These are phyloP conservation scores for Lasiommata megera DNA, from an alignment of 2,888 invertebrate species.

Conservation along the genomic window DNA sequence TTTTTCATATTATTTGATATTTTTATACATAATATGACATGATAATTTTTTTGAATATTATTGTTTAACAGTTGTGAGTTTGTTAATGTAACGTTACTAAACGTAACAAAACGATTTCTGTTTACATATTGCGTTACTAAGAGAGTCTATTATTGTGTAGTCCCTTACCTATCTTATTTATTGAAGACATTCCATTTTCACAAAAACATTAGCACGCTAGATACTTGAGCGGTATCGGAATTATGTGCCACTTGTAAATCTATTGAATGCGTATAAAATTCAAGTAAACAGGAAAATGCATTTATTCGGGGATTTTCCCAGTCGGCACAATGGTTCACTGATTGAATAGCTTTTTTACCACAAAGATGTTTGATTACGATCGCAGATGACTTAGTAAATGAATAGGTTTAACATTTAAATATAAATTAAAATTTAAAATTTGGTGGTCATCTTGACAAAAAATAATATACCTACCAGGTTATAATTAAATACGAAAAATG, in stretches of 20 bases:
- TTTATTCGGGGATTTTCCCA: background rate
- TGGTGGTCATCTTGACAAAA: too few species aligned
- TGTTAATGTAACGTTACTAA: too few species aligned
- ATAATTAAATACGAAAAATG: too few species aligned
- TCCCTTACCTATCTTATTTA: slow-evolving; percentile 23
- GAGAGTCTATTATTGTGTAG: slow-evolving; percentile 1
- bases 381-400: background rate
- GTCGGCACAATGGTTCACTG: background rate
- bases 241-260: background rate
- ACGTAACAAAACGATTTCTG: background rate
- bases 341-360: background rate
- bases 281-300: background rate
- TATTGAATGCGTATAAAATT: background rate
- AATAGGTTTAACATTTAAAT: too few species aligned
- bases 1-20: too few species aligned
- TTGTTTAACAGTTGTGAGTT: too few species aligned
- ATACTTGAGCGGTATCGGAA: slow-evolving; percentile 5
- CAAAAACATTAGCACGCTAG: slow-evolving; percentile 7
- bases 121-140: background rate
- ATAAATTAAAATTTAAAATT: too few species aligned
- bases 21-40: too few species aligned
- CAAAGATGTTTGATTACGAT: background rate
- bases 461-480: too few species aligned
- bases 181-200: slow-evolving; percentile 12
- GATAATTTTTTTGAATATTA: too few species aligned